Conservation (phyloP, 2,888 invertebrate species). For the Euplexia lucipara region DNA sequence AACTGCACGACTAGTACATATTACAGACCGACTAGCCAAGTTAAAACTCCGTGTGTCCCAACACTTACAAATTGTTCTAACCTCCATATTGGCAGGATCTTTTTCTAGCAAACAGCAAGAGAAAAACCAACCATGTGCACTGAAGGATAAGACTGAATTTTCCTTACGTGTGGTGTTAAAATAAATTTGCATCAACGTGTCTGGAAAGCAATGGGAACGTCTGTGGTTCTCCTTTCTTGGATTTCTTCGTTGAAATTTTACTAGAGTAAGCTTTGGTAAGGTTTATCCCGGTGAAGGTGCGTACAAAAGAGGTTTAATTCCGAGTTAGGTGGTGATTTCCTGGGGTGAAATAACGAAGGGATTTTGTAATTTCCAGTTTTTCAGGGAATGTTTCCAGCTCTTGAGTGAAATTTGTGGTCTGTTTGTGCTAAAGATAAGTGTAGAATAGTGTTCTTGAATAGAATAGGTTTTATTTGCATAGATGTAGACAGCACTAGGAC, state of each 20-base stretch:
- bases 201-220: slow-evolving; percentile 54
- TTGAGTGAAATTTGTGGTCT: neutral
- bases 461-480: too few species aligned
- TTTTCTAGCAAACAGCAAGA: slow-evolving; percentile 22
- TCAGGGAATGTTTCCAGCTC: neutral
- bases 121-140: slow-evolving; percentile 43
- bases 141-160: slow-evolving; percentile 38
- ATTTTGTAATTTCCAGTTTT: slow-evolving; percentile 24
- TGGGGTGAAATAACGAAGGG: slow-evolving; percentile 19
- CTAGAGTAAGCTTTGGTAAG: slow-evolving; percentile 38
- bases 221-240: slow-evolving; percentile 54
- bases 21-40: slow-evolving; percentile 53
- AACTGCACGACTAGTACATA: slow-evolving; percentile 23
- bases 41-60: slow-evolving; percentile 70
- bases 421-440: neutral
- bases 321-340: slow-evolving; percentile 26
- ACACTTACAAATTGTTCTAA: slow-evolving; percentile 78
- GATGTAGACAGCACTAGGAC: too few species aligned
- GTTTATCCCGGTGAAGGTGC: slow-evolving; percentile 24
- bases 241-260: slow-evolving; percentile 55
- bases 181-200: slow-evolving; percentile 64
- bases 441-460: too few species aligned
- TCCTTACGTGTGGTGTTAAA: slow-evolving; percentile 18
- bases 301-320: slow-evolving; percentile 31
- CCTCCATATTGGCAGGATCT: slow-evolving; percentile 77